Evolutionary conservation across 1,140 invertebrate genomes (phyloP).

Genomic region (Trigoniulus corallinus): DNA sequence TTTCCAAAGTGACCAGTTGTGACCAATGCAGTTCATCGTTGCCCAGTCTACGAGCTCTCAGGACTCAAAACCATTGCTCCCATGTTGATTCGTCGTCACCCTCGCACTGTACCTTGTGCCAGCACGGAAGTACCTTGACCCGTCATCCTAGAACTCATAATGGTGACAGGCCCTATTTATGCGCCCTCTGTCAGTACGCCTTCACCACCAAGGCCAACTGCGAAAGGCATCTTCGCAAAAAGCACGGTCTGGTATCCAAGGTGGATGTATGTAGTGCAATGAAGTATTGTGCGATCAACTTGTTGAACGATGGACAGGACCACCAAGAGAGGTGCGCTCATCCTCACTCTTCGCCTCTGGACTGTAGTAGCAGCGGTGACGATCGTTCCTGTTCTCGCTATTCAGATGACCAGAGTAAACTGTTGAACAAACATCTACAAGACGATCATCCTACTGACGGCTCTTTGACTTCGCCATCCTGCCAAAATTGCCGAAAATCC

Average conservation of each 20-base stretch:
- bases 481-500: too few relatives aligned
- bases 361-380: too few relatives aligned
- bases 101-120: conserved; percentile 84
- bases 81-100: conserved; percentile 34
- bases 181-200: conserved; percentile 79
- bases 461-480: too few relatives aligned
- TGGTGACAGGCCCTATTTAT: conserved; percentile 85
- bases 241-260: conserved; percentile 59
- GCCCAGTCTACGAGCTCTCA: conserved; percentile 70
- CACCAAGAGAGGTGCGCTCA: too few relatives aligned
- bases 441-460: too few relatives aligned
- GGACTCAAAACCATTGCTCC: conserved; percentile 62
- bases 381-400: too few relatives aligned
- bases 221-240: conserved; percentile 51
- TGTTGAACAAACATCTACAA: too few relatives aligned
- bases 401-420: too few relatives aligned
- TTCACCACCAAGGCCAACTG: conserved; percentile 88
- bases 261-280: conserved; percentile 73
- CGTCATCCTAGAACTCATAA: conserved; percentile 85
- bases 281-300: conserved; percentile 66
- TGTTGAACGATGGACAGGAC: too few relatives aligned
- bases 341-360: too few relatives aligned
- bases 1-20: too few relatives aligned
- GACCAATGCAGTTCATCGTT: conserved; percentile 65
- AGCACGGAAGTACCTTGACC: conserved; percentile 67